Evolutionary conservation across 2,888 invertebrate species (phyloP).

Genomic region (Hartigia nigra): DNA sequence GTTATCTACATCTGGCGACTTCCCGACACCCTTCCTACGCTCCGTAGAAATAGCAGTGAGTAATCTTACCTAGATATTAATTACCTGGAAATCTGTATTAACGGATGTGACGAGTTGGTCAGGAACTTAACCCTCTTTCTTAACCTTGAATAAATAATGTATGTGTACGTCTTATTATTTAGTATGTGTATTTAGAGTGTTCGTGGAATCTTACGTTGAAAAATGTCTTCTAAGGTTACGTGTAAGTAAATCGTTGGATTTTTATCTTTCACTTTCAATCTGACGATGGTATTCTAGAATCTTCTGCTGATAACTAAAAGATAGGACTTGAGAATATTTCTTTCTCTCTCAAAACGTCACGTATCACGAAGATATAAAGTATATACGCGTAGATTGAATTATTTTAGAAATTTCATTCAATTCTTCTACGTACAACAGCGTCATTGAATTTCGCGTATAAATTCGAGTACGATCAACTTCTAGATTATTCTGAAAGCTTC

Average conservation of each 20-base stretch:
- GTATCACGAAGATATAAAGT: neutral
- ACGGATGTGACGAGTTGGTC: neutral
- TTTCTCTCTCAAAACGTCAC: neutral
- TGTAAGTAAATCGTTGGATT: neutral
- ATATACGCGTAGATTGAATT: neutral
- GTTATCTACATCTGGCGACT: neutral
- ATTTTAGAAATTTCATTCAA: neutral
- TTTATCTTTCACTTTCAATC: neutral
- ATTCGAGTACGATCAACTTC: neutral
- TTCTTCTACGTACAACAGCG: too few relatives aligned
- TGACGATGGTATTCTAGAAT: neutral
- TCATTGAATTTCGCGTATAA: neutral
- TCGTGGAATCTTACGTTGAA: neutral
- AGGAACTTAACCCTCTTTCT: neutral
- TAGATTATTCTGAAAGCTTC: neutral
- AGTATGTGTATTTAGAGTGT: neutral
- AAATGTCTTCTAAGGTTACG: neutral
- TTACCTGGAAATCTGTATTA: neutral
- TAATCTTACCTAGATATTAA: neutral
- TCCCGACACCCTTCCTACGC: neutral
- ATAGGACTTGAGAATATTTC: neutral
- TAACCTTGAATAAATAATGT: neutral
- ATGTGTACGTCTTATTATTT: neutral
- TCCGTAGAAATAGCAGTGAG: neutral
- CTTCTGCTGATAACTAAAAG: neutral